Evolutionary conservation across 2,113 vertebrate species (phyloP).

Genomic region (Oreotrochilus melanogaster): DNA sequence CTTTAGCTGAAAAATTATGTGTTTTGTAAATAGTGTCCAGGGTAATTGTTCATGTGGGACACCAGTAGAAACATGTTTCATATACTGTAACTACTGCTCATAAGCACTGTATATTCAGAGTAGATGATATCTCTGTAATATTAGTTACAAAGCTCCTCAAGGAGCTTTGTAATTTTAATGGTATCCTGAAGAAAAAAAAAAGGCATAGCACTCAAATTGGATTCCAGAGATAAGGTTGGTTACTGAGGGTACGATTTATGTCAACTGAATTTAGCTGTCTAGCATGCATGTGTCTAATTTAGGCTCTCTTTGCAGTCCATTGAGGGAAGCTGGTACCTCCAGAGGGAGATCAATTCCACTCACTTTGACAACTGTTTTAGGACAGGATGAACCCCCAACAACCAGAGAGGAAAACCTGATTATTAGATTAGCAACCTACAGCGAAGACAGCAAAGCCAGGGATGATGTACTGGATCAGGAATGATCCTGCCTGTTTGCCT

Average conservation of each 20-base stretch:
- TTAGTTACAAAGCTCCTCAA: slow-evolving; percentile 36
- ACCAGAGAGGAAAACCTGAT: not conserved
- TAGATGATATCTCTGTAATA: slow-evolving; percentile 18
- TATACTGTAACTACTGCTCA: slow-evolving; percentile 34
- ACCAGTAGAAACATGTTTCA: slow-evolving; percentile 47
- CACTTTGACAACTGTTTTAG: not conserved
- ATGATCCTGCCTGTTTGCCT: not conserved
- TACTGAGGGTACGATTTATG: not conserved
- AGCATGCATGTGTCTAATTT: not conserved
- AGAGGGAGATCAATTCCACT: not conserved
- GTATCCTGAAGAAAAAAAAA: slow-evolving; percentile 8
- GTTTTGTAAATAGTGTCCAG: slow-evolving; percentile 70
- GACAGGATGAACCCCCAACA: not conserved
- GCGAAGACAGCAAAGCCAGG: not conserved
- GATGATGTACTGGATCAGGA: not conserved
- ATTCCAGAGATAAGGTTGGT: slow-evolving; percentile 38
- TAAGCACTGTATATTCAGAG: slow-evolving; percentile 5
- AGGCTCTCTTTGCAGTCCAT: not conserved
- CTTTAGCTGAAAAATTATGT: slow-evolving; percentile 60
- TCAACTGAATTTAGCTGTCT: slow-evolving; percentile 26
- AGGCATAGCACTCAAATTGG: not conserved
- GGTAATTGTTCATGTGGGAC: slow-evolving; percentile 57
- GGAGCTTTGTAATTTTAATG: slow-evolving; percentile 29
- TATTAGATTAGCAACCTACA: not conserved
- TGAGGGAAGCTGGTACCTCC: not conserved